Base-by-base conservation (phyloP, 2,888 invertebrate genomes). In the Cephus pulcher region DNA sequence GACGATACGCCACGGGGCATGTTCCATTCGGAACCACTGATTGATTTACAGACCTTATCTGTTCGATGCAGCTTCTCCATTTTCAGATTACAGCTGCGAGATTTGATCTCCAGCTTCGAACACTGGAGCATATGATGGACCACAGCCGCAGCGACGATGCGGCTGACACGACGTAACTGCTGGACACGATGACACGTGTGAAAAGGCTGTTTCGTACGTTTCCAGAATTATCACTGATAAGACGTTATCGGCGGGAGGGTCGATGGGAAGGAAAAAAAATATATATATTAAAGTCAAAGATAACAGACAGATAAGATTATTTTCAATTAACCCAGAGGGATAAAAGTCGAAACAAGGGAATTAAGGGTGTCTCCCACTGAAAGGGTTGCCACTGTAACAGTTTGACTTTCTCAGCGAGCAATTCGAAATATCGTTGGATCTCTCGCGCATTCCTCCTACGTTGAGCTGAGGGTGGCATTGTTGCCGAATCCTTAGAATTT, bases 11-110 rank as follows among this genome's bases (percentile, higher is more conserved):
- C 73, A 56, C 30, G 32, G 35, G 69, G 73, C 74, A 32, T 70
- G 35, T 74, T 76, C 76, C 70, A 78, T 80, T 74, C 35, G 23
- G 40, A 34, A 69, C 69, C 69, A 75, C 74, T 78, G 82, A 82
- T 81, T 81, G 80, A 82, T 82, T 81, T 80, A 78, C 78, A 78
- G 76, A 77, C 75, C 77, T 82, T 81, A 81, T 82, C 82, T 76
- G 78, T 70, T 75, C 75, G 77, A 68, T 76, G 79, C 81, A 79
- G 78, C 69, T 68, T 23, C 12, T 34, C 70, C 73, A 9, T 68
- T 75, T 75, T 74, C 74, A 34, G 6, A 69, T 76, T 69, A 9
- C 78, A 75, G 32, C 30, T 32, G 30, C 23, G 71, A 71, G 75
- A 23, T 37, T 30, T 69, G 69, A 69, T 69, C 75, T 68, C 76